These are phyloP conservation scores for Leptobrachium ailaonicum DNA, from an alignment of 2,113 vertebrate species.

Conservation along the genomic window DNA sequence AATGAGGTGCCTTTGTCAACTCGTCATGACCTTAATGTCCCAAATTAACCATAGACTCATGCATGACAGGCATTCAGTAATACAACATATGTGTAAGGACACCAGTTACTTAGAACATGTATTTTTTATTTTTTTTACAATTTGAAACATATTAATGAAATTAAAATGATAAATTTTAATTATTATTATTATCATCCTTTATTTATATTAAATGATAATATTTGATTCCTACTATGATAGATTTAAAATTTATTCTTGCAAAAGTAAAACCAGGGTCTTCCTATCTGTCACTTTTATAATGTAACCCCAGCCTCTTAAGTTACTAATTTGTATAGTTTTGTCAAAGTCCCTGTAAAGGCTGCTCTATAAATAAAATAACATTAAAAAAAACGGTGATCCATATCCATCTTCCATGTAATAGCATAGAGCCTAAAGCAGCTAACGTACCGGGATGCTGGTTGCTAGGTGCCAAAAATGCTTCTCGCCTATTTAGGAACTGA, in stretches of 20 bases:
- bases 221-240: too few relatives aligned
- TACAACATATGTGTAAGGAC: too few relatives aligned
- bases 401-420: slow-evolving; percentile 75
- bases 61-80: background rate
- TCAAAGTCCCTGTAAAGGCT: slow-evolving; percentile 74
- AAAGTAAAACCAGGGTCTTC: too few relatives aligned
- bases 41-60: slow-evolving; percentile 18
- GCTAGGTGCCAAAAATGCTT: slow-evolving; percentile 83
- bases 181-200: too few relatives aligned
- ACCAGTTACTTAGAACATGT: too few relatives aligned
- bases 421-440: slow-evolving; percentile 68
- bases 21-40: slow-evolving; percentile 42
- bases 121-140: too few relatives aligned
- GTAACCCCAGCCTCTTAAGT: slow-evolving; percentile 70
- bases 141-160: background rate
- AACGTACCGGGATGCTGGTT: slow-evolving; percentile 77
- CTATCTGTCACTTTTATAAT: too few relatives aligned
- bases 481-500: slow-evolving; percentile 80
- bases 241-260: too few relatives aligned
- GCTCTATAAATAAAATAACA: slow-evolving; percentile 75
- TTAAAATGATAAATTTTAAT: background rate
- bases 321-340: slow-evolving; percentile 81
- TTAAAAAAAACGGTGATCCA: slow-evolving; percentile 70
- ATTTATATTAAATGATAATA: too few relatives aligned
- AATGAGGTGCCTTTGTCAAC: slow-evolving; percentile 57